phyloP scores from a whole-genome alignment of 2,113 vertebrate species.

The Eudyptes chrysolophus region DNA sequence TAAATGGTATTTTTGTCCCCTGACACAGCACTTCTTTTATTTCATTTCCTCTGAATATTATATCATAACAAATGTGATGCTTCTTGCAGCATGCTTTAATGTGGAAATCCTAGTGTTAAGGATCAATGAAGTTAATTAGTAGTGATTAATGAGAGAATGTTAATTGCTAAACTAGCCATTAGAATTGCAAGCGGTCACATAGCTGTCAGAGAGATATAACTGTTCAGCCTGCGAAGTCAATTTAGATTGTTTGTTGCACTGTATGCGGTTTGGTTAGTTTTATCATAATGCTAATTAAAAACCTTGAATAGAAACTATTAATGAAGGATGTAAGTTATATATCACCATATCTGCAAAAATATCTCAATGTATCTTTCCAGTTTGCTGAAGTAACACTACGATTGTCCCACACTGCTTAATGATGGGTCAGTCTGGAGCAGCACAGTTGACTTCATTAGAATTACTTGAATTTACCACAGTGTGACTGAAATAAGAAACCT shows the following conservation, averaged over 20 bases:
- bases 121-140: conserved; percentile 92
- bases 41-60: conserved; percentile 31
- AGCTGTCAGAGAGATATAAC: conserved; percentile 9
- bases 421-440: neutral
- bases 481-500: conserved; percentile 13
- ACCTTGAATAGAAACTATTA: neutral
- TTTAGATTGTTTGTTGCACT: conserved; percentile 18
- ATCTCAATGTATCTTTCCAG: neutral
- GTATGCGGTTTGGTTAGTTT: neutral
- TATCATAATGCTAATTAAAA: conserved; percentile 21
- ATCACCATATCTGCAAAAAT: neutral
- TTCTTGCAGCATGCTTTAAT: conserved; percentile 3
- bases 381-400: accelerated
- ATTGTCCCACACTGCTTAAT: neutral
- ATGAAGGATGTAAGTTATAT: neutral
- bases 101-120: conserved; percentile 51
- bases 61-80: conserved; percentile 28
- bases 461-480: neutral
- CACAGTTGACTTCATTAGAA: conserved; percentile 4
- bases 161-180: conserved; percentile 67
- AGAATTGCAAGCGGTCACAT: conserved; percentile 63
- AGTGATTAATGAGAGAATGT: conserved; percentile 84
- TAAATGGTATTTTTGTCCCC: neutral
- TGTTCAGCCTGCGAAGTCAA: neutral
- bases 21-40: neutral